These are phyloP conservation scores for Enteromius paludinosus DNA, from an alignment of 2,797 vertebrate genomes.

Conservation along the genomic window DNA sequence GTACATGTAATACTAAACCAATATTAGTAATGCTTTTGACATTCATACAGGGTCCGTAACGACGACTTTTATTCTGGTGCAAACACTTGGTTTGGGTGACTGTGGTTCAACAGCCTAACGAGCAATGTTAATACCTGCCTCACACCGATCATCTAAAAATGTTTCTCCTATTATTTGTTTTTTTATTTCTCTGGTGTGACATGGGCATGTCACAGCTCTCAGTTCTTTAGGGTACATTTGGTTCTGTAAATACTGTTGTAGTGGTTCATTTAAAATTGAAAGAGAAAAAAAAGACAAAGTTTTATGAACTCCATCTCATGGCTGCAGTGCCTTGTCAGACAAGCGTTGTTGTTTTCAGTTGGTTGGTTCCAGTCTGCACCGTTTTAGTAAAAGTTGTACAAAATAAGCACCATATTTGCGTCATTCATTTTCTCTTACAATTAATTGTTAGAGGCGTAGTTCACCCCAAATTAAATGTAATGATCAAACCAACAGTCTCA, in stretches of 20 bases:
- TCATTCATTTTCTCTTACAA: constrained; percentile 13
- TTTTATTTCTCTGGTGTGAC: constrained; percentile 50
- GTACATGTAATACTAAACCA: constrained; percentile 50
- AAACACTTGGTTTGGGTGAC: constrained; percentile 41
- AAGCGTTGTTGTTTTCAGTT: constrained; percentile 65
- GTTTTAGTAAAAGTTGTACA: constrained; percentile 72
- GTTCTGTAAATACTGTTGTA: constrained; percentile 66
- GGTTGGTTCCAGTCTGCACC: constrained; percentile 69
- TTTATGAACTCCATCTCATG: constrained; percentile 61
- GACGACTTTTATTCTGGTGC: constrained; percentile 40
- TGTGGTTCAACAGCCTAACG: constrained; percentile 50
- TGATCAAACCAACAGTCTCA: neutral
- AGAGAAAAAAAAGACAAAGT: constrained; percentile 43
- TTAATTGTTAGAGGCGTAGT: neutral
- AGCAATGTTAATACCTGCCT: constrained; percentile 50
- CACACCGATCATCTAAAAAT: constrained; percentile 41
- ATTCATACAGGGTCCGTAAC: constrained; percentile 54
- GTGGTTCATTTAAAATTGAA: constrained; percentile 52
- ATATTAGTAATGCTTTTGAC: constrained; percentile 45
- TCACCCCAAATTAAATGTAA: neutral
- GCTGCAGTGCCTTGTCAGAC: constrained; percentile 71
- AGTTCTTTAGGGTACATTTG: constrained; percentile 44
- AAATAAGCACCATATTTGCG: constrained; percentile 54
- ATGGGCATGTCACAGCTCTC: constrained; percentile 40
- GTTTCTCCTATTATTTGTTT: constrained; percentile 17